Percentiles rank a stretch among this genome's conserved stretches.
Conservation (phyloP, 1,140 invertebrate species). For the Physella acuta region DNA sequence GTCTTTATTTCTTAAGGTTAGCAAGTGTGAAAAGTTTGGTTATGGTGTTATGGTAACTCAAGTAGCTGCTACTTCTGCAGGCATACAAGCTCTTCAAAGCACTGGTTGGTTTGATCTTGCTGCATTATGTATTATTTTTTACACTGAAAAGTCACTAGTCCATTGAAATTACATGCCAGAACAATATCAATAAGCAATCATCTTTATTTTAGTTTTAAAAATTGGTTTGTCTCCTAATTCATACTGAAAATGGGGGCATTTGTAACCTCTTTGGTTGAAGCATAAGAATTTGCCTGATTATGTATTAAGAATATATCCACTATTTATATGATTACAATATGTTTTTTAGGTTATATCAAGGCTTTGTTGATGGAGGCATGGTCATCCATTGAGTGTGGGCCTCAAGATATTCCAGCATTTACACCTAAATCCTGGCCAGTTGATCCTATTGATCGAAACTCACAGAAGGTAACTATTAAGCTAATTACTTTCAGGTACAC, state of each 20-base stretch:
- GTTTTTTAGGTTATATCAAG: slow-evolving; percentile 54
- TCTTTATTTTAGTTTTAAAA: too few relatives aligned
- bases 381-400: slow-evolving; percentile 55
- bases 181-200: too few relatives aligned
- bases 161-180: too few relatives aligned
- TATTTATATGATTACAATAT: too few relatives aligned
- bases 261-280: too few relatives aligned
- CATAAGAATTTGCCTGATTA: too few relatives aligned
- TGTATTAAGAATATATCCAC: too few relatives aligned
- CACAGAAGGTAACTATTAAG: slow-evolving; percentile 56
- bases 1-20: slow-evolving; percentile 46
- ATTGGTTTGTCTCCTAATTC: too few relatives aligned
- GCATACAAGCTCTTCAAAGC: slow-evolving; percentile 55
- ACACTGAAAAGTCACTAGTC: too few relatives aligned
- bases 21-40: slow-evolving; percentile 61
- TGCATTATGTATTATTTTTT: too few relatives aligned
- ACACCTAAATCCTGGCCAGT: slow-evolving; percentile 55
- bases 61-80: slow-evolving; percentile 54
- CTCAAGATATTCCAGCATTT: slow-evolving; percentile 47
- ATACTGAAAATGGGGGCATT: too few relatives aligned
- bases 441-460: slow-evolving; percentile 52
- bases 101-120: slow-evolving; percentile 41
- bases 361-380: slow-evolving; percentile 53
- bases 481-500: background rate
- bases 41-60: slow-evolving; percentile 60